These are phyloP conservation scores for Cisticola juncidis DNA, from an alignment of 2,113 vertebrate genomes.

Conservation along the genomic window DNA sequence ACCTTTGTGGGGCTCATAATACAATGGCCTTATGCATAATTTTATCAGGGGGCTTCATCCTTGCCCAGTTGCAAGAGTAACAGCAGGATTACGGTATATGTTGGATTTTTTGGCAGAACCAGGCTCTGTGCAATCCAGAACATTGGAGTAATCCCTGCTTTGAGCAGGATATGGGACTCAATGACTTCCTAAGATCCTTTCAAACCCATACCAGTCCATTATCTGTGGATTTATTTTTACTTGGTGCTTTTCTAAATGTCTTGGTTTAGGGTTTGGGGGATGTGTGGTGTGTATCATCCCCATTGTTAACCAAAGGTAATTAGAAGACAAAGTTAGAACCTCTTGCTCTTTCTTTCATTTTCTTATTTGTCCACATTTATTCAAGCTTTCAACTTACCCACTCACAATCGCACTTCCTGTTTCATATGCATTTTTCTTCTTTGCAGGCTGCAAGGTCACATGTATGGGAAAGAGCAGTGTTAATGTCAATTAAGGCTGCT, in stretches of 20 bases:
- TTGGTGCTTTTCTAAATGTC: not conserved
- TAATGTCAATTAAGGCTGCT: not conserved
- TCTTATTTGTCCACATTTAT: not conserved
- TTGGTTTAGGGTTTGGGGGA: not conserved
- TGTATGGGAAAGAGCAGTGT: rapidly evolving
- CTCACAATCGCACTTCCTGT: not conserved
- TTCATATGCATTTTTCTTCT: not conserved
- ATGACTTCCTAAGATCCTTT: not conserved
- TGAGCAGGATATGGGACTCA: not conserved
- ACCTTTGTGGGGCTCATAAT: no score
- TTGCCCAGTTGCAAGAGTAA: not conserved
- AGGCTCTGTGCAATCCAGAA: not conserved
- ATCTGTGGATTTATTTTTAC: not conserved
- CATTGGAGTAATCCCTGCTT: not conserved
- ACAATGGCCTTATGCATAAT: no score
- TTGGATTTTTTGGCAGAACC: not conserved
- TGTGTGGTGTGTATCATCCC: not conserved
- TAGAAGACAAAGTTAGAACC: not conserved
- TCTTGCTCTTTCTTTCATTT: not conserved
- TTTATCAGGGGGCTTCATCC: not conserved
- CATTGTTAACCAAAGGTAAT: not conserved
- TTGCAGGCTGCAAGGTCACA: not conserved
- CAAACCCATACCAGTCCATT: rapidly evolving
- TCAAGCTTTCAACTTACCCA: not conserved
- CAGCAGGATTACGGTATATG: not conserved